Conservation (phyloP, 2,888 invertebrate species). For the Amphipoea oculea region DNA sequence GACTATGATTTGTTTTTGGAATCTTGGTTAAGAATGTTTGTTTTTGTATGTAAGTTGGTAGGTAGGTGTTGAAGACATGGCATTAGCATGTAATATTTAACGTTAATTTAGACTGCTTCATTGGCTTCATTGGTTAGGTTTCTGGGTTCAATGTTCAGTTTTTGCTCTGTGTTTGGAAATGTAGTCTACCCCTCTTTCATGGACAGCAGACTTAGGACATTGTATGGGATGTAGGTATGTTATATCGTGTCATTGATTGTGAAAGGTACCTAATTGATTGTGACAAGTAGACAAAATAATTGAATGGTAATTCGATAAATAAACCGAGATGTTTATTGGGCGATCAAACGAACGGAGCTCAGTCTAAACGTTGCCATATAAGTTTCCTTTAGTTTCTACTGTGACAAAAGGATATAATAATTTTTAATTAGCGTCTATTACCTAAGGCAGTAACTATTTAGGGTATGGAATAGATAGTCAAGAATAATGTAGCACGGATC, state of each 20-base stretch:
- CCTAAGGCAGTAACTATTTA: background rate
- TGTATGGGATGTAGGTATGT: background rate
- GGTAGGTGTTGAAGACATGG: background rate
- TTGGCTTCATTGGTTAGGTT: background rate
- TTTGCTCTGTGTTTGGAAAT: background rate
- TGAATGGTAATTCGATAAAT: background rate
- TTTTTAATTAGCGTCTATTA: background rate
- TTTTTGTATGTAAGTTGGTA: constrained; percentile 9
- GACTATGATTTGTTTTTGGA: constrained; percentile 32
- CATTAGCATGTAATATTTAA: background rate
- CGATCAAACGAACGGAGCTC: background rate
- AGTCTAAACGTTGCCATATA: background rate
- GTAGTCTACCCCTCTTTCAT: background rate
- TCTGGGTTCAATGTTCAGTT: background rate
- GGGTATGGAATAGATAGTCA: background rate
- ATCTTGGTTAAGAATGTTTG: background rate
- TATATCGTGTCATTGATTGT: constrained; percentile 12
- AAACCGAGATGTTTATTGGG: background rate
- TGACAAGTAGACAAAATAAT: background rate
- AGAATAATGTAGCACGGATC: background rate
- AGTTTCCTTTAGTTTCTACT: background rate
- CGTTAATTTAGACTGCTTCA: background rate
- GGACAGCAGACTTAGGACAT: background rate
- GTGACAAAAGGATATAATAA: background rate
- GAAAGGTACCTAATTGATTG: background rate